phyloP scores from a whole-genome alignment of 2,888 invertebrate species.

The Acleris cristana region DNA sequence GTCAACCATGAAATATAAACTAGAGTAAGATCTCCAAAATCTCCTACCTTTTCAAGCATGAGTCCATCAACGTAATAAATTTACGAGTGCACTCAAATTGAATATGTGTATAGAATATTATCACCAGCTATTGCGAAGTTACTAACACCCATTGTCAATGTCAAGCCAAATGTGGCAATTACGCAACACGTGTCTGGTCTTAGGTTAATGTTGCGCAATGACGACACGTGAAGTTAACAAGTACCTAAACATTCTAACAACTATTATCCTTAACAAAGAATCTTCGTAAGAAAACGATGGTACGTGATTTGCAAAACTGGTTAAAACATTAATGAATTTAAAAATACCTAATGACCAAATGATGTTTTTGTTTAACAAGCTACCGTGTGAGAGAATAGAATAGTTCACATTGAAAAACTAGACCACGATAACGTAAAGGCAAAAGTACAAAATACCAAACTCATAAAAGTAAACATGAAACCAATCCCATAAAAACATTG shows the following conservation, averaged over 20 bases:
- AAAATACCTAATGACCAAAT: too few species aligned
- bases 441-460: neutral
- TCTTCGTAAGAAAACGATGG: too few species aligned
- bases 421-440: neutral
- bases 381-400: too few species aligned
- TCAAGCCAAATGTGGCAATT: conserved; percentile 24
- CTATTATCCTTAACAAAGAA: neutral
- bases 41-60: too few species aligned
- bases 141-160: conserved; percentile 30
- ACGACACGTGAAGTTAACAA: neutral
- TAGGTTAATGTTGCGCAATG: conserved; percentile 31
- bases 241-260: neutral
- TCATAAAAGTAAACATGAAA: neutral
- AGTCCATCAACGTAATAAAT: too few species aligned
- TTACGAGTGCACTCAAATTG: too few species aligned
- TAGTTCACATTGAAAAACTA: neutral
- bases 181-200: conserved; percentile 23
- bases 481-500: neutral
- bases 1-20: too few species aligned
- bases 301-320: too few species aligned
- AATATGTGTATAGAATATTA: neutral
- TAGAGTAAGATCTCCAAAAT: too few species aligned
- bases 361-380: too few species aligned
- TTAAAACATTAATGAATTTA: too few species aligned
- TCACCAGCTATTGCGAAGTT: neutral